Conservation (phyloP, 2,113 vertebrate genomes). For the Glaucomys volans region DNA sequence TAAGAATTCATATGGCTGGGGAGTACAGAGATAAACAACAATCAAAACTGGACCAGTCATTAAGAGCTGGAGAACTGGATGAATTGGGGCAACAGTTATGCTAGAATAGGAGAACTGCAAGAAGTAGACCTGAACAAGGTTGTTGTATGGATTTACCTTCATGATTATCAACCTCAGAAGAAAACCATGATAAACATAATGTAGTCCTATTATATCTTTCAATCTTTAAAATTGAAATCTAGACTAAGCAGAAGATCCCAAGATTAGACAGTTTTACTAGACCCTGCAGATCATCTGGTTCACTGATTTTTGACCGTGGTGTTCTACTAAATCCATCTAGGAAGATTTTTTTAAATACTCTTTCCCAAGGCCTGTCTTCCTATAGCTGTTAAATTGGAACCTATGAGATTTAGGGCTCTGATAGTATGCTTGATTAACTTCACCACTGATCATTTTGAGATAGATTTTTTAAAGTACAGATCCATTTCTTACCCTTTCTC, state of each 20-base stretch:
- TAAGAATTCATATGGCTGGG: background rate
- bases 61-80: background rate
- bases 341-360: background rate
- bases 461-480: background rate
- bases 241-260: background rate
- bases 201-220: background rate
- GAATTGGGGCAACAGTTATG: background rate
- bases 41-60: background rate
- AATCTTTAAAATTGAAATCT: background rate
- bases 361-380: background rate
- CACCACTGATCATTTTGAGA: accelerated
- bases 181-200: background rate
- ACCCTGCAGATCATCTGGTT: background rate
- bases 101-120: background rate
- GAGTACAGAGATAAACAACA: background rate
- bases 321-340: background rate
- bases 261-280: background rate
- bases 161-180: background rate
- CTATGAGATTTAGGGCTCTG: background rate
- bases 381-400: background rate
- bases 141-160: background rate
- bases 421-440: background rate
- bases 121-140: background rate
- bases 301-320: background rate
- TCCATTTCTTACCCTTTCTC: background rate